phyloP scores from a whole-genome alignment of 1,140 invertebrate genomes.

The Plectrocnemia conspersa region DNA sequence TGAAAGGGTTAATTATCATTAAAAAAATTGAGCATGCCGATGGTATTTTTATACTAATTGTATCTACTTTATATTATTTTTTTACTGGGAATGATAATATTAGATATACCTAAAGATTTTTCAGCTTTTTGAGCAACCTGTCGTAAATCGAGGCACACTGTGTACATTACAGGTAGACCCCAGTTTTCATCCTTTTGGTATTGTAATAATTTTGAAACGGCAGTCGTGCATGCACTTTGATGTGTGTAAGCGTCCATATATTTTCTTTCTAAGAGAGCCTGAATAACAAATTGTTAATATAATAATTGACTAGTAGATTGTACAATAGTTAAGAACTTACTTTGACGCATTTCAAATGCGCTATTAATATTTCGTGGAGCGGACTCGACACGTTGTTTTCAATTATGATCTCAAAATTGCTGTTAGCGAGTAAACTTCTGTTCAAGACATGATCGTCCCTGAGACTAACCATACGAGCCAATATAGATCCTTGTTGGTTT shows the following conservation, averaged over 20 bases:
- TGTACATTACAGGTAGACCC: constrained; percentile 87
- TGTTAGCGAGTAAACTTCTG: constrained; percentile 59
- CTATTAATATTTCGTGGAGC: constrained; percentile 73
- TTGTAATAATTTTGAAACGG: constrained; percentile 80
- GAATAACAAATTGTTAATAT: constrained; percentile 45
- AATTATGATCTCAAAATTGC: constrained; percentile 64
- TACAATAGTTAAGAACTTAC: constrained; percentile 46
- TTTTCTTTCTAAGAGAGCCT: constrained; percentile 61
- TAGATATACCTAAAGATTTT: constrained; percentile 45
- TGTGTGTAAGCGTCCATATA: constrained; percentile 71
- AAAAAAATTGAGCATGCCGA: too few species aligned
- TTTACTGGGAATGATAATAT: too few species aligned
- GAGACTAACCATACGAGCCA: constrained; percentile 68
- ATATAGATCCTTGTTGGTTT: constrained; percentile 52
- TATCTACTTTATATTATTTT: too few species aligned
- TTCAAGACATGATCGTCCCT: constrained; percentile 70
- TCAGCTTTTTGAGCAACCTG: constrained; percentile 79
- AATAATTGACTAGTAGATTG: constrained; percentile 18
- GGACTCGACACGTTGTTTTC: constrained; percentile 67
- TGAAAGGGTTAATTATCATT: too few species aligned
- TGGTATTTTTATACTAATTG: too few species aligned
- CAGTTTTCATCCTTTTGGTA: constrained; percentile 93
- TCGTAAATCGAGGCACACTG: constrained; percentile 82
- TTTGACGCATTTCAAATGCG: constrained; percentile 65
- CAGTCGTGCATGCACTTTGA: constrained; percentile 73